Conservation (phyloP, 2,113 vertebrate species). For the Dolichotis patagonum region DNA sequence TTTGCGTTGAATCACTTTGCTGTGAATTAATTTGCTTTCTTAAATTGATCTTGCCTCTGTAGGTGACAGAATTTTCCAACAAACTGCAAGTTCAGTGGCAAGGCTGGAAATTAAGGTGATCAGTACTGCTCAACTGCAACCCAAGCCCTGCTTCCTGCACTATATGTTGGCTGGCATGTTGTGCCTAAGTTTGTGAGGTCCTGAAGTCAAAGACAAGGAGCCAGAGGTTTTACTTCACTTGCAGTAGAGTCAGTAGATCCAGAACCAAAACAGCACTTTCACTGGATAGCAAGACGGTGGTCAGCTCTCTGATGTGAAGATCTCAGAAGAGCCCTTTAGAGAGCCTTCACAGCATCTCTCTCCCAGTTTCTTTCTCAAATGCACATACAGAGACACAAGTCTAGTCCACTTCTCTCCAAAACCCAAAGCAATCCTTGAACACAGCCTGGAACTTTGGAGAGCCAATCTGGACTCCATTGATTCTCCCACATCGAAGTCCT, state of each 20-base stretch:
- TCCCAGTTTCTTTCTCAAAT: not conserved
- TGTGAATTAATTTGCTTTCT: constrained; percentile 4
- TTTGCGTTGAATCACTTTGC: constrained; percentile 31
- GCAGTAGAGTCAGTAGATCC: not conserved
- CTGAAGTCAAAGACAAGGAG: not conserved
- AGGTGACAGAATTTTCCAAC: constrained; percentile 9
- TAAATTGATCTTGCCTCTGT: constrained; percentile 15
- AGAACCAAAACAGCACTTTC: not conserved
- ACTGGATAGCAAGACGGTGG: not conserved
- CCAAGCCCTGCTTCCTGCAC: not conserved
- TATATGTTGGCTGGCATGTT: not conserved
- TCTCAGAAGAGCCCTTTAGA: not conserved
- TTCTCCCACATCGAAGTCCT: not conserved
- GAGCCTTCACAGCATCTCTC: too few species aligned
- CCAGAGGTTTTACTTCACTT: not conserved
- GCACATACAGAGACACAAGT: not conserved
- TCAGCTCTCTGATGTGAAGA: not conserved
- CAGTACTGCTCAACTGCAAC: not conserved
- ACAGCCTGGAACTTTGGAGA: not conserved
- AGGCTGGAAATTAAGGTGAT: not conserved
- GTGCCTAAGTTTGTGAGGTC: not conserved
- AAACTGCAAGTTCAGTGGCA: not conserved
- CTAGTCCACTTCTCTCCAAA: not conserved
- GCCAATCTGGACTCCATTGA: not conserved
- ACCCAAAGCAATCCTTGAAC: not conserved